phyloP scores from a whole-genome alignment of 2,888 invertebrate genomes.

The Malachius bipustulatus region DNA sequence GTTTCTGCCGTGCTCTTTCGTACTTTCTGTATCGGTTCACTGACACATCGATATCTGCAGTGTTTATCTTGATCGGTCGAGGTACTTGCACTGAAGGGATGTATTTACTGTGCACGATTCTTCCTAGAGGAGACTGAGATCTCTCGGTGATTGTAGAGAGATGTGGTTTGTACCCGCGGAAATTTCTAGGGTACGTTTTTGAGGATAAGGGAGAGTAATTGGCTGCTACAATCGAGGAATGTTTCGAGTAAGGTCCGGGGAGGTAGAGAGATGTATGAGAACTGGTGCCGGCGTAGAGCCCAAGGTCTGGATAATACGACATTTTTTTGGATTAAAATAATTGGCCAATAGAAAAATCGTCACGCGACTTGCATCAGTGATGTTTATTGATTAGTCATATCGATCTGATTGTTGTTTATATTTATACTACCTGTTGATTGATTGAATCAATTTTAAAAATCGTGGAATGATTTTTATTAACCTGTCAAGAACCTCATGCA shows the following conservation, averaged over 20 bases:
- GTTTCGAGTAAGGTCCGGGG: constrained; percentile 44
- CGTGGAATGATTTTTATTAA: too few relatives aligned
- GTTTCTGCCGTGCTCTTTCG: constrained; percentile 26
- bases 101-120: constrained; percentile 44
- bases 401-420: too few relatives aligned
- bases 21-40: constrained; percentile 46
- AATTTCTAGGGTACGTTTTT: constrained; percentile 26
- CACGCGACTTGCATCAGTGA: too few relatives aligned
- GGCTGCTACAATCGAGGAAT: constrained; percentile 33
- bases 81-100: constrained; percentile 39
- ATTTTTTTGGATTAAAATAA: constrained; percentile 32
- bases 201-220: constrained; percentile 26
- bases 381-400: too few relatives aligned
- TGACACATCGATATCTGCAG: constrained; percentile 77
- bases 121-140: constrained; percentile 36
- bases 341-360: constrained; percentile 8
- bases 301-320: constrained; percentile 55
- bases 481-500: too few relatives aligned
- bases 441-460: too few relatives aligned
- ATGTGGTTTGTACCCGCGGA: constrained; percentile 56
- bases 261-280: constrained; percentile 42
- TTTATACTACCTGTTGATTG: too few relatives aligned
- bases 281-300: constrained; percentile 43
- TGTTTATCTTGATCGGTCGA: constrained; percentile 65
- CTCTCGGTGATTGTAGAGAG: constrained; percentile 60